These are phyloP conservation scores for Chydorus sphaericus DNA, from an alignment of 2,888 invertebrate genomes.

Conservation along the genomic window DNA sequence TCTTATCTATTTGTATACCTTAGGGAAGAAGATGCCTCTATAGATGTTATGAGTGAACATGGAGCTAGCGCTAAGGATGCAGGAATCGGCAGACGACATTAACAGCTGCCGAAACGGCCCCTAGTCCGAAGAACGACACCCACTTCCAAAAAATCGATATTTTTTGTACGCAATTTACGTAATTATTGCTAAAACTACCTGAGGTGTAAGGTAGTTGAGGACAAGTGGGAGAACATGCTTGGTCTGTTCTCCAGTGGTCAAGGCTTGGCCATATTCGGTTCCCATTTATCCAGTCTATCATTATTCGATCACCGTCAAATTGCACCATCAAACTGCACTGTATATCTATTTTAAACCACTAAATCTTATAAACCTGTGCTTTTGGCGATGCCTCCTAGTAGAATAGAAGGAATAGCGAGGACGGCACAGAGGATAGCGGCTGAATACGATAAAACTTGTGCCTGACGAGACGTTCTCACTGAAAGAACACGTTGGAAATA, in stretches of 20 bases:
- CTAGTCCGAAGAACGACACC: slow-evolving; percentile 93
- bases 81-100: slow-evolving; percentile 99
- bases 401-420: slow-evolving; percentile 92
- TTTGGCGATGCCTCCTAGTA: slow-evolving; percentile 94
- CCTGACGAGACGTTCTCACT: slow-evolving; percentile 82
- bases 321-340: background rate
- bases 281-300: slow-evolving; percentile 19
- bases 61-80: slow-evolving; percentile 90
- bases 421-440: slow-evolving; percentile 89
- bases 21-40: slow-evolving; percentile 88
- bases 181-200: slow-evolving; percentile 35
- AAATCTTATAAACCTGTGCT: slow-evolving; percentile 53
- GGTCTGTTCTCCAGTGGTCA: slow-evolving; percentile 39
- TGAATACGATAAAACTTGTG: slow-evolving; percentile 86
- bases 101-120: slow-evolving; percentile 96
- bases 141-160: background rate
- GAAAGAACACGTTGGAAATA: slow-evolving; percentile 97
- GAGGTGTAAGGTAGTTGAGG: slow-evolving; percentile 87
- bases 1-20: slow-evolving; percentile 40
- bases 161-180: background rate
- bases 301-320: slow-evolving; percentile 10
- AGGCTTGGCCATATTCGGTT: slow-evolving; percentile 47
- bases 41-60: slow-evolving; percentile 99
- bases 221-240: slow-evolving; percentile 96
- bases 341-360: background rate